Evolutionary conservation across 2,888 invertebrate species (phyloP), one percentile per base, ranked within the genome.

Genomic region (Graphium colonna): DNA sequence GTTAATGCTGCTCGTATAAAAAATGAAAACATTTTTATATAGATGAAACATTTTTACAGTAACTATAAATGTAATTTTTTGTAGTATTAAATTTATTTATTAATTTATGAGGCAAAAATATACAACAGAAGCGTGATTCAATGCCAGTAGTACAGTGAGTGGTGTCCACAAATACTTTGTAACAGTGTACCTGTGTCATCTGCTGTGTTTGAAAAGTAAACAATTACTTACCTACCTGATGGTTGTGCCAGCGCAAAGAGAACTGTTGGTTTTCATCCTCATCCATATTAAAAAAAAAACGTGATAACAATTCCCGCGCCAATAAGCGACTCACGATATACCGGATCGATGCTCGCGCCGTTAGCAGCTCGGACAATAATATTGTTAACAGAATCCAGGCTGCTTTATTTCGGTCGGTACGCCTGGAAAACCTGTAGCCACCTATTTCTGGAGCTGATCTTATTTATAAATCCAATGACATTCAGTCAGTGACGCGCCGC

Each of bases 191-290:
- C 70, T 75, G 69, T 64, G 60, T 60, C 58, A 65, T 67, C 75
- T 77, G 72, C 60, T 69, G 76, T 78, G 77, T 80, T 69, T 73
- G 64, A 65, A 64, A 65, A 70, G 68, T 70, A 77, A 73, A 73
- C 62, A 72, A 77, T 68, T 86, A 88, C 88, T 87, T 76, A 84
- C 90, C 91, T 90, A 93, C 93, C 92, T 93, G 93, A 82, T 93
- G 94, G 83, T 95, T 95, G 85, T 95, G 95, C 95, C 95, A 96
- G 79, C 95, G 92, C 73, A 96, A 91, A 80, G 95, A 95, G 85
- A 95, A 95, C 81, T 95, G 95, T 82, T 94, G 94, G 68, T 91
- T 83, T 64, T 92, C 91, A 74, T 92, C 92, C 75, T 92, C 91
- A 77, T 87, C 90, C 89, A 90, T 91, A 69, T 67, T 75, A 60